phyloP scores from a whole-genome alignment of 2,888 invertebrate genomes.

The Parnassius apollo region DNA sequence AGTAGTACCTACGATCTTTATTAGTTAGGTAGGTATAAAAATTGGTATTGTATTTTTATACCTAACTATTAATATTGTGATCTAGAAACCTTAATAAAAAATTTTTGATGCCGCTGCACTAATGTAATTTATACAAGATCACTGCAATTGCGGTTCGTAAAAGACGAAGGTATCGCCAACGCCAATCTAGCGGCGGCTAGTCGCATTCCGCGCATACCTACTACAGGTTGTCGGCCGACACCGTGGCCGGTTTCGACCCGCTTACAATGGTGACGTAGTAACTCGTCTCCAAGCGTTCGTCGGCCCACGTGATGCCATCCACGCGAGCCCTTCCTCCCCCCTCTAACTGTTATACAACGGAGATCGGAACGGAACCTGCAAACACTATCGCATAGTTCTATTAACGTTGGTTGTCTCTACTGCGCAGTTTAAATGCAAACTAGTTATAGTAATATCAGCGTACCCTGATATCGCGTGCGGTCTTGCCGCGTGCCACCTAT shows the following conservation, averaged over 20 bases:
- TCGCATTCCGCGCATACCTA: conserved; percentile 73
- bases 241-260: conserved; percentile 65
- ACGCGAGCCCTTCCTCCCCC: conserved; percentile 39
- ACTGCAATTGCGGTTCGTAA: conserved; percentile 52
- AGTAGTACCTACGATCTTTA: too few relatives aligned
- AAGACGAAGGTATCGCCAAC: conserved; percentile 63
- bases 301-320: conserved; percentile 44
- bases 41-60: too few relatives aligned
- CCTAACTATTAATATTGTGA: neutral
- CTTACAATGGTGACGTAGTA: conserved; percentile 65
- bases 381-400: conserved; percentile 38
- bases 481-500: conserved; percentile 44
- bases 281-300: conserved; percentile 52
- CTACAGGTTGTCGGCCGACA: conserved; percentile 71
- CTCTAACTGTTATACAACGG: conserved; percentile 19
- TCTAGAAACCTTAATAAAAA: neutral
- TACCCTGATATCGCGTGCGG: conserved; percentile 41
- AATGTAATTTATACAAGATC: conserved; percentile 30
- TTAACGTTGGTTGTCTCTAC: conserved; percentile 40
- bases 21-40: too few relatives aligned
- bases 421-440: conserved; percentile 46
- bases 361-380: conserved; percentile 36
- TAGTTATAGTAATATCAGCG: conserved; percentile 39
- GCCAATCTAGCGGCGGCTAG: conserved; percentile 62
- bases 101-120: conserved; percentile 2